Evolutionary conservation across 2,797 vertebrate genomes (phyloP), one percentile per base, ranked within the genome.

Genomic region (Etheostoma perlongum): DNA sequence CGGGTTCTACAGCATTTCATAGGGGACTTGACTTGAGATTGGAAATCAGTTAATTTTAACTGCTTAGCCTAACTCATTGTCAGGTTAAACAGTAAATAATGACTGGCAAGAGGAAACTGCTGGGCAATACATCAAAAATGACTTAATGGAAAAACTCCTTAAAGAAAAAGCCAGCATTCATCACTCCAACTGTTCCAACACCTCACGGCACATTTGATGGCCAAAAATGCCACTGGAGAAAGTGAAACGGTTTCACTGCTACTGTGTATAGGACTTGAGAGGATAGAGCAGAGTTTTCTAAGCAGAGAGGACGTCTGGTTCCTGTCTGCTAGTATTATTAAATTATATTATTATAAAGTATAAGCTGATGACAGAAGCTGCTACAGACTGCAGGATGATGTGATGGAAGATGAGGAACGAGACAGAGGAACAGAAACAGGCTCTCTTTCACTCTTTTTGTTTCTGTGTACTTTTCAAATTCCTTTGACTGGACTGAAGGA

Each of bases 141-240:
- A 80, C n/a, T 57, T n/a, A 12, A 77, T 52, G 57, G 75, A 68
- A 81, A 68, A 72, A 48, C 13, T 66, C 25, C 16, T 16, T 36
- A 27, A 57, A 51, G 27, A 40, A 77, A 77, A 72, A 72, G 10
- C 18, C 74, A 27, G 60, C 23, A 14, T 77, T 72, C 61, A 72
- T 71, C 47, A 60, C 49, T 57, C 21, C 36, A 64, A 67, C 58
- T 57, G 55, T 61, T 71, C 70, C 60, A 65, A 46, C 70, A 52
- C 47, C 72, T 79, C 65, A 49, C 53, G n/a, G 65, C 66, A 52
- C 51, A 68, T 58, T 42, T 18, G 0, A 44, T 53, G 62, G 77
- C 83, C 79, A 79, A 51, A 69, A 33, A 44, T 71, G 72, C 77
- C 72, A 72, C 60, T 27, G 46, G 53, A 73, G 71, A 71, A 46